Evolutionary conservation across 2,888 invertebrate species (phyloP), one percentile per base, ranked within the genome.

Genomic region (Drosophila colorata): DNA sequence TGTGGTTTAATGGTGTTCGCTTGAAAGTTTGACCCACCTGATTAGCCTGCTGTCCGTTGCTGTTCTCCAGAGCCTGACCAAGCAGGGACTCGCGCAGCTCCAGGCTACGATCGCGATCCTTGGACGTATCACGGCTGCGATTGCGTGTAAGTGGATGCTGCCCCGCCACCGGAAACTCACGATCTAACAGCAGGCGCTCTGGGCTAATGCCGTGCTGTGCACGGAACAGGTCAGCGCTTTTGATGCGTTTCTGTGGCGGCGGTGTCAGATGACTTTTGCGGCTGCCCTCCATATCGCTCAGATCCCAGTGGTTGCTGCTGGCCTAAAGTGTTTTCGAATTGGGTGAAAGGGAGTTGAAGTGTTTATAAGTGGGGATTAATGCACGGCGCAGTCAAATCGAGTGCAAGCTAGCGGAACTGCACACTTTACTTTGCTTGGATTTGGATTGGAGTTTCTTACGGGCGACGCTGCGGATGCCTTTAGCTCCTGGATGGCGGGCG

Each of bases 31-130:
- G 7, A 69, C 75, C 35, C 49, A 90, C 90, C 86, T 80, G 82
- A 71, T 78, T 87, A 38, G 63, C 94, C 74, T 90, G 90, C 56
- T 91, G 91, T 58, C 92, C 95, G 55, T 95, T 95, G 86, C 95
- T 95, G 63, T 87, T 89, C 91, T 97, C 97, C 74, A 97, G 93
- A 4, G 96, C 95, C 90, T 96, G 96, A 44, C 96, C 95, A 80
- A 97, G 93, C 52, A 97, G 93, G 0, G 96, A 95, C 70, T 95
- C 95, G 73, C 95, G 94, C 83, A 96, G 93, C 89, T 96, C 96
- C 82, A 95, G 93, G 37, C 94, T 94, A 78, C 94, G 94, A 82
- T 89, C 86, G 65, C 94, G 93, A 81, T 94, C 93, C 65, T 94
- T 93, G 56, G 90, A 90, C 0, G 90, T 88, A 60, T 90, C 90